A percentile compares a stretch with the other conserved stretches of the same genome.
phyloP scores from a whole-genome alignment of 1,140 invertebrate genomes.

The Apis cerana region DNA sequence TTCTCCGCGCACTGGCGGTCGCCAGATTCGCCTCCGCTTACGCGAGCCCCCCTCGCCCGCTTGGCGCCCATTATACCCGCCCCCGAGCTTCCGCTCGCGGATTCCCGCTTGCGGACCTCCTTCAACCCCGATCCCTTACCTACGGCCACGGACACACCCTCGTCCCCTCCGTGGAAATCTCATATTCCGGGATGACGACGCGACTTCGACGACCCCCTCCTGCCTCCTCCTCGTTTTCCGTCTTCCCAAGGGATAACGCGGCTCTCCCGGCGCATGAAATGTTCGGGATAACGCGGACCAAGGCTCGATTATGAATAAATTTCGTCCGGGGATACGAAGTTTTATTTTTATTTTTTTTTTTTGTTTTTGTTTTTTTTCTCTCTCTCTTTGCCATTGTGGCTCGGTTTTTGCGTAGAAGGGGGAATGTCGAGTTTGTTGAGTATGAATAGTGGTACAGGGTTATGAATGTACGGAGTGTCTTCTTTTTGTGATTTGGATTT shows the following conservation, averaged over 20 bases:
- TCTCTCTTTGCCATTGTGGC: no score
- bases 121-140: constrained; percentile 17
- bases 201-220: constrained; percentile 69
- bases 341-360: no score
- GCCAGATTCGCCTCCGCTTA: constrained; percentile 38
- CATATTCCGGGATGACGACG: constrained; percentile 78
- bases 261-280: constrained; percentile 48
- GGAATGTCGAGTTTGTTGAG: no score
- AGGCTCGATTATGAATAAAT: constrained; percentile 62
- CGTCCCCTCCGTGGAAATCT: constrained; percentile 70
- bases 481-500: no score
- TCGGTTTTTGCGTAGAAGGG: no score
- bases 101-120: constrained; percentile 48
- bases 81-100: constrained; percentile 53
- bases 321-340: constrained; percentile 12
- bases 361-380: no score
- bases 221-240: background rate
- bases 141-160: background rate
- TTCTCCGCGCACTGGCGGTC: constrained; percentile 6
- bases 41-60: constrained; percentile 17
- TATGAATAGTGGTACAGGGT: no score
- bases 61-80: constrained; percentile 50
- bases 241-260: constrained; percentile 55
- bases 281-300: constrained; percentile 20
- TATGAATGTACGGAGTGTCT: no score